Conservation (phyloP, 2,113 vertebrate species). For the Pandion haliaetus region DNA sequence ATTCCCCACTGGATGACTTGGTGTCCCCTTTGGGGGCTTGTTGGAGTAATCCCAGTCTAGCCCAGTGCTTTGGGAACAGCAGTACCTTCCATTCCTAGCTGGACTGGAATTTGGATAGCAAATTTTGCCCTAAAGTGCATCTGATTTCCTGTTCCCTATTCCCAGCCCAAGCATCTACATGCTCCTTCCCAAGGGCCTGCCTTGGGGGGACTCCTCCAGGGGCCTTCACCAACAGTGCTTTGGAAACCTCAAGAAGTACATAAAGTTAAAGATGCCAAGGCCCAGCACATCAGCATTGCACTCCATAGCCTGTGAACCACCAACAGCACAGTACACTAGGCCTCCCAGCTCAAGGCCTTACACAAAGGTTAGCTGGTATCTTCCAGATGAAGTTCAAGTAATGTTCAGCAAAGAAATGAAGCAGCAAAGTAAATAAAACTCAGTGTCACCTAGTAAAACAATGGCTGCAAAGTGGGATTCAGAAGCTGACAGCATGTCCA, state of each 20-base stretch:
- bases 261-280: background rate
- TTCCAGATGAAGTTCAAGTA: background rate
- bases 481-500: background rate
- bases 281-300: background rate
- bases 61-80: background rate
- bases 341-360: background rate
- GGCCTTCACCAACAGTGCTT: background rate
- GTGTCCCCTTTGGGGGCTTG: background rate
- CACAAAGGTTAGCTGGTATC: background rate
- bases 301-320: background rate
- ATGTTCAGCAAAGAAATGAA: background rate
- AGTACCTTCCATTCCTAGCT: background rate
- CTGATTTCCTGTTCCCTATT: constrained; percentile 43
- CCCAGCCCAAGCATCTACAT: constrained; percentile 39
- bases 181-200: background rate
- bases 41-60: background rate
- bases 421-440: background rate
- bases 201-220: background rate
- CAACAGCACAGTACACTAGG: background rate
- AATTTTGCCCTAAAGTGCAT: constrained; percentile 16
- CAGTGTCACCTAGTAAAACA: background rate
- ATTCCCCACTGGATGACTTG: background rate
- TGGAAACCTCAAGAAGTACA: background rate
- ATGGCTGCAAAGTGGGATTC: background rate
- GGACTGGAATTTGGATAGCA: constrained; percentile 45